Base-by-base conservation (phyloP, 1,140 invertebrate genomes). In the Caenorhabditis inopinata region DNA sequence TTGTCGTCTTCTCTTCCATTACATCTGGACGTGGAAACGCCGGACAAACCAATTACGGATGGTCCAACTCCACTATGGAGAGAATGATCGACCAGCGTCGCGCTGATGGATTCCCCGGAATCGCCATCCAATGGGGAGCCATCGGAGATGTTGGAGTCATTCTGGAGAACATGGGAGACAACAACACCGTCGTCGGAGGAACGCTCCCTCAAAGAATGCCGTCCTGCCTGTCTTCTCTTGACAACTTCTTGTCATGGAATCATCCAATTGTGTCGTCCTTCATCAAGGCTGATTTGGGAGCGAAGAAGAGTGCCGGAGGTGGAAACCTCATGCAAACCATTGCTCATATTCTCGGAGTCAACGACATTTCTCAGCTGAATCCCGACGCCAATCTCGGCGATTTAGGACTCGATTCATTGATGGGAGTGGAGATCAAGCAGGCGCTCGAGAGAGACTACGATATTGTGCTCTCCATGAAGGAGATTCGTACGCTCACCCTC, bases 381-480 rank as follows among this genome's bases (percentile, higher is more conserved):
- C 89, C 92, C 35, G 91, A 92, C 6, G 91, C 93, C 0, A 93
- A 92, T 23, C 90, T 99, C 6, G 93, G 93, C 14, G 96, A 98
- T 88, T 91, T 98, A 7, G 96, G 96, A 58, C 94, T 98, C 92
- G 96, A 98, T 87, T 97, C 95, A 0, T 90, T 99, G 42, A 98
- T 98, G 96, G 95, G 95, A 76, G 95, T 96, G 0, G 96, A 98
- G 91, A 95, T 98, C 80, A 97, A 97, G 90, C 96, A 98, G 89
- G 95, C 94, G 0, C 89, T 98, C 9, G 96, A 98, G 89, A 91
- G 95, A 75, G 94, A 94, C 83, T 96, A 93, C 89, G 95, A 97
- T 89, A 87, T 97, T 29, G 92, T 94, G 0, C 89, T 97, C n/a
- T 93, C 93, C 46, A 93, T 94, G 48, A 93, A 93, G 86, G 95